Conservation (phyloP, 2,888 invertebrate genomes). For the Stratiomys singularior region DNA sequence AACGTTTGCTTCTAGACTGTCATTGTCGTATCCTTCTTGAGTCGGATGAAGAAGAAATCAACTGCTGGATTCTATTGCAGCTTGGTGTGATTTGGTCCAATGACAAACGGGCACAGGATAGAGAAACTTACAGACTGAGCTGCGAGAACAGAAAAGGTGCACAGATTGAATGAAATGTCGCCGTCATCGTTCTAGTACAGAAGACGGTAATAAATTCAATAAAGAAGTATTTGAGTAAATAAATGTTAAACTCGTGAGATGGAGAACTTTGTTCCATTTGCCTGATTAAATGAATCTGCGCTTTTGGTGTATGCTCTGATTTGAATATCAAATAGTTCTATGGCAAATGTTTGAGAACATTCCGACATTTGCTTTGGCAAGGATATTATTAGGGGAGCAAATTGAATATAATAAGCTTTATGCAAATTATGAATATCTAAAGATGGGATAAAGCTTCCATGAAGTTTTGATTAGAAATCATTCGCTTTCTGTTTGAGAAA, state of each 20-base stretch:
- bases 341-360: neutral
- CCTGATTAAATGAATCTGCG: constrained; percentile 50
- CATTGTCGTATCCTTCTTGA: too few relatives aligned
- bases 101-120: neutral
- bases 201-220: constrained; percentile 18
- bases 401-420: too few relatives aligned
- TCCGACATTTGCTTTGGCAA: neutral
- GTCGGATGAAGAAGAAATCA: too few relatives aligned
- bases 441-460: too few relatives aligned
- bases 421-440: too few relatives aligned
- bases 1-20: too few relatives aligned
- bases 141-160: neutral
- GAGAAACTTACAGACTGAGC: neutral
- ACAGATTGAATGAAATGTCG: neutral
- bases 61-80: too few relatives aligned
- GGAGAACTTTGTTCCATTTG: constrained; percentile 48
- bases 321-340: constrained; percentile 47
- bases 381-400: too few relatives aligned
- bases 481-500: too few relatives aligned
- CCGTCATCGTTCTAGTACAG: neutral
- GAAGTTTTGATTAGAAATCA: too few relatives aligned
- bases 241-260: constrained; percentile 49
- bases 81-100: too few relatives aligned
- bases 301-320: constrained; percentile 46
- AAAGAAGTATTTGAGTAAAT: constrained; percentile 49